Base-by-base conservation (phyloP, 2,797 vertebrate species). In the Pogonophryne albipinna region DNA sequence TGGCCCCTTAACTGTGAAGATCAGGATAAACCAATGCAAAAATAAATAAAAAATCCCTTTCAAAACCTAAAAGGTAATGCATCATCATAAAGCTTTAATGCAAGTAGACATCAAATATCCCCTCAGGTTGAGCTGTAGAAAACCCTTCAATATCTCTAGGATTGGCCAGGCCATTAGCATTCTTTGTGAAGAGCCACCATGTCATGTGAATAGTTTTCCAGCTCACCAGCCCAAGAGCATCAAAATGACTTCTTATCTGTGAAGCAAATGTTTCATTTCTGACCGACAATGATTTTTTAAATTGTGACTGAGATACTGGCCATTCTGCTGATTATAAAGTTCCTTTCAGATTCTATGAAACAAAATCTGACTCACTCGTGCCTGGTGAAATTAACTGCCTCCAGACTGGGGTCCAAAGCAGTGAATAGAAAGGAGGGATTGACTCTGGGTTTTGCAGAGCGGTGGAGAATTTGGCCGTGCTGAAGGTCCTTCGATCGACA, bases 401-500 rank as follows among this genome's bases (percentile, higher is more conserved):
- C 75, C 58, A 68, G 50, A 38, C 62, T 9, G 42, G 76, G 62
- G 57, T 57, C 69, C 59, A 65, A 58, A 89, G 80, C 45, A 50
- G 79, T 86, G 89, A 87, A 88, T 71, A 79, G 80, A 84, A 74
- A 15, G 13, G 23, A 66, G 76, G 75, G 80, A 87, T 49, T 81
- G 79, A 84, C 74, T 76, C 38, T 7, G 73, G 71, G 56, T 87
- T 90, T 81, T 86, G 78, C 78, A 90, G 83, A 88, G 76, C 14
- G 47, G 67, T 67, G 73, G 79, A 83, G 82, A 87, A 90, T 82
- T 80, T 80, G 71, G 84, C 68, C 50, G 14, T 45, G 74, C 60
- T 77, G 88, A 92, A 92, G 76, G 85, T 84, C 90, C 72, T 93
- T 92, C 82, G 80, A 94, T 94, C 87, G 74, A 79, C 88, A 81